Evolutionary conservation across 2,113 vertebrate genomes (phyloP), one percentile per base, ranked within the genome.

Genomic region (Tupaia tana): DNA sequence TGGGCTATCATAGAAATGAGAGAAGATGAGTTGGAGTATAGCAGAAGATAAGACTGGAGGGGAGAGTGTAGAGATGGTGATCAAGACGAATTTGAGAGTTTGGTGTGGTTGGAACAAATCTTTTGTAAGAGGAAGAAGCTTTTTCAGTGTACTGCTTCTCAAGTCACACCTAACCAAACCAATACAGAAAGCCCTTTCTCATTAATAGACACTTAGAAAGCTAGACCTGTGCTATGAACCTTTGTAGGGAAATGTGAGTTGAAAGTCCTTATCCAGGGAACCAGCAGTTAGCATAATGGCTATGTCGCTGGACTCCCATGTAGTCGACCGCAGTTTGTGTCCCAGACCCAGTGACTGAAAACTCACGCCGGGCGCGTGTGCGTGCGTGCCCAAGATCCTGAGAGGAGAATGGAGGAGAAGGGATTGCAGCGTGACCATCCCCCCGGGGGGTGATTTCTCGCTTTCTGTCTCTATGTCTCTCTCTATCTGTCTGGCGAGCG

Each of bases 61-160:
- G n/a, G 9, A 43, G 22, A 54, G 80, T 16, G 2, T 16, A 15
- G 43, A 85, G 25, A 58, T 27, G 20, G 8, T 64, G 29, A 66
- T 43, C 13, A 24, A 29, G 61, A 69, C 16, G 52, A 5, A 71
- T 69, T n/a, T 63, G 7, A 83, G 77, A 94, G 19, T 89, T 88
- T 78, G 29, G n/a, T 78, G 56, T 71, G 64, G 15, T 29, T 92
- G 92, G 27, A 34, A 64, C n/a, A 95, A 90, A 86, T 86, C 63
- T 43, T 90, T 69, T 84, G 43, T 11, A 77, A 61, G 58, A 94
- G 25, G 77, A 43, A 34, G 73, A 43, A 11, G 14, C 7, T 27
- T 56, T 54, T 71, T 66, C 19, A 87, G 75, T 56, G 43, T 67
- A 71, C 15, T 83, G 14, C 64, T 86, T 93, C 43, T 86, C 18